A percentile compares a stretch with the other conserved stretches of the same genome.
Evolutionary conservation across 2,113 vertebrate species (phyloP).

Genomic region (Symphodus melops): DNA sequence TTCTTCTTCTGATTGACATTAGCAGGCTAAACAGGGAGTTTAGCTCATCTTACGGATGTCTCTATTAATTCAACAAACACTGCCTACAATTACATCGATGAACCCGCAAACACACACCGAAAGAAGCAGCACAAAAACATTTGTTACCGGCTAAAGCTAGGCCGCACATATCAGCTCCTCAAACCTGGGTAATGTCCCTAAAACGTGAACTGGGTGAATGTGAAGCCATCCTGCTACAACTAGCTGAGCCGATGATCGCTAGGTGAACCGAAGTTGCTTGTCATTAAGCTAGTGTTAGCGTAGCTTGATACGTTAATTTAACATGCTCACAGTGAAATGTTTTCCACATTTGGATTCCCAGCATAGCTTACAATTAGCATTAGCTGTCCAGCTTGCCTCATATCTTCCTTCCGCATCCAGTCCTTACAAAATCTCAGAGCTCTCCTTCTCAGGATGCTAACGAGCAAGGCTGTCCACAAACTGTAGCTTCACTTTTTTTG

Average conservation of each 20-base stretch:
- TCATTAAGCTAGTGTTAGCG: slow-evolving; percentile 29
- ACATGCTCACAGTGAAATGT: slow-evolving; percentile 45
- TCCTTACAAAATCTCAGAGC: slow-evolving; percentile 66
- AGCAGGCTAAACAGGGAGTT: slow-evolving; percentile 58
- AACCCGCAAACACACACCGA: background rate
- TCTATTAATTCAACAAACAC: background rate
- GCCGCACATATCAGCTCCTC: slow-evolving; percentile 58
- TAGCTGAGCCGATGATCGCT: slow-evolving; percentile 12
- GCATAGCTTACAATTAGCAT: slow-evolving; percentile 66
- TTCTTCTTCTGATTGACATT: slow-evolving; percentile 56
- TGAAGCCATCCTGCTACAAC: slow-evolving; percentile 20
- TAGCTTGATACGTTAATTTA: slow-evolving; percentile 15
- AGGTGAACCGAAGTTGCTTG: slow-evolving; percentile 12
- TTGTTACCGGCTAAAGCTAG: slow-evolving; percentile 69
- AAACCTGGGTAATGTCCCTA: slow-evolving; percentile 25
- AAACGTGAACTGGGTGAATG: slow-evolving; percentile 30
- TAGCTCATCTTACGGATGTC: slow-evolving; percentile 43
- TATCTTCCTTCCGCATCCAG: slow-evolving; percentile 77
- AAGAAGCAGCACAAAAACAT: slow-evolving; percentile 14
- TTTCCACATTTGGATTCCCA: slow-evolving; percentile 48
- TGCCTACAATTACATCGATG: background rate
- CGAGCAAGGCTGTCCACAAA: slow-evolving; percentile 42
- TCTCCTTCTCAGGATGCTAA: slow-evolving; percentile 65
- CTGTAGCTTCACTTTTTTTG: slow-evolving; percentile 55
- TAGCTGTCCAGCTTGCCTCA: slow-evolving; percentile 70